Base-by-base conservation (phyloP, 1,140 invertebrate species). In the Panagrolaimus sp. region DNA sequence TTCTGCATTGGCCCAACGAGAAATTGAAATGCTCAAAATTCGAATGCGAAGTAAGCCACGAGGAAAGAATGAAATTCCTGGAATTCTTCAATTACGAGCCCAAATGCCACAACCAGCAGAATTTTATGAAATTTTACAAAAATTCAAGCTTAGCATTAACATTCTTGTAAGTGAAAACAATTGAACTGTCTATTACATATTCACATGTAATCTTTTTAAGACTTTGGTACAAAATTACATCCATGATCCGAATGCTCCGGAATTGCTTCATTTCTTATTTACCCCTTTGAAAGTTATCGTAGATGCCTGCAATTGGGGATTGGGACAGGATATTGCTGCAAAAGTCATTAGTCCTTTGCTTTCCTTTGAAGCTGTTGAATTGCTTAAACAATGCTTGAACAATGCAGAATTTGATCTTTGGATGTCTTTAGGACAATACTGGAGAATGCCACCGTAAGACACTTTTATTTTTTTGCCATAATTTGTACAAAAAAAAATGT, bases 141-240 rank as follows among this genome's bases (percentile, higher is more conserved):
- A 99, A 84, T 98, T 98, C 84, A 99, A 99, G 85, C 88, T 98
- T 1, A 94, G 94, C 7, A 98, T 98, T 84, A 98, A 98, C 85
- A 86, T 99, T 55, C 85, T 99, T 83, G 89, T 89, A 78, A 84
- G 86, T 84, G 69, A 64, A n/a, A n/a, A 38, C 65, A 96, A 88
- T 45, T 55, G 2, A 55, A 47, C 7, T 24, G 43, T 9, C 15
- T 64, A 1, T 32, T 12, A 63, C 44, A 69, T 58, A 32, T 65
- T 73, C 43, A 55, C 63, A 9, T 72, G 21, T 8, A 32, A 65
- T 63, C 2, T 65, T 65, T 74, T 73, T 4, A 48, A 89, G 88
- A 93, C 94, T 1, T 92, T 95, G 84, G 85, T 98, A 58, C 95
- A 96, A 82, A 90, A 93, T 5, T 93, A 97, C 84, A 98, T 98